Conservation (phyloP, 1,140 invertebrate genomes). For the Lepidurus packardi region DNA sequence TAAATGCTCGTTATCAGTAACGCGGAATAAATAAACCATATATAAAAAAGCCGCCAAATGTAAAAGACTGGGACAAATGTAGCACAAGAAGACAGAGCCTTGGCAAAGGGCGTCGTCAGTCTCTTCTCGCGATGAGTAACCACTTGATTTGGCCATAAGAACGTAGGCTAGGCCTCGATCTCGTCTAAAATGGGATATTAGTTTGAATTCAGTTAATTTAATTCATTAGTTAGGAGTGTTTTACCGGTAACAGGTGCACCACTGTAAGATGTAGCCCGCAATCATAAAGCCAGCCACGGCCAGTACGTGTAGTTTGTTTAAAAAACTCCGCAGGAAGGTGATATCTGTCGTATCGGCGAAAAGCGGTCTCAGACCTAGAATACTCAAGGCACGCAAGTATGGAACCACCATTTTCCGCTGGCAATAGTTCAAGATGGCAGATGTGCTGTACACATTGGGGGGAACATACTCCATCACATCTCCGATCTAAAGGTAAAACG, state of each 20-base stretch:
- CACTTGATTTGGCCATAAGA: neutral
- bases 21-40: conserved; percentile 17
- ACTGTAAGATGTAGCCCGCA: conserved; percentile 31
- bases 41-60: conserved; percentile 30
- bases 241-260: conserved; percentile 31
- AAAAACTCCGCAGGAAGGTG: conserved; percentile 1
- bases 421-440: conserved; percentile 33
- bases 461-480: conserved; percentile 32
- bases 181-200: neutral
- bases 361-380: conserved; percentile 30
- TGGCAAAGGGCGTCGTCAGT: conserved; percentile 26
- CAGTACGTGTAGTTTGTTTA: conserved; percentile 30
- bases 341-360: conserved; percentile 25
- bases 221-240: neutral
- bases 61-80: conserved; percentile 27
- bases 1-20: conserved; percentile 34
- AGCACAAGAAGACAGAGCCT: conserved; percentile 29
- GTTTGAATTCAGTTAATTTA: neutral
- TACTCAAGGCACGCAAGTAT: conserved; percentile 22
- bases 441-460: conserved; percentile 30
- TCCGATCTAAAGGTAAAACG: conserved; percentile 25
- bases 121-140: neutral
- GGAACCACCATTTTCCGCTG: conserved; percentile 32
- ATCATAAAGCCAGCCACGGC: conserved; percentile 28
- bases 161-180: conserved; percentile 25